Evolutionary conservation across 2,797 vertebrate species (phyloP).

Genomic region (Acanthopagrus latus): DNA sequence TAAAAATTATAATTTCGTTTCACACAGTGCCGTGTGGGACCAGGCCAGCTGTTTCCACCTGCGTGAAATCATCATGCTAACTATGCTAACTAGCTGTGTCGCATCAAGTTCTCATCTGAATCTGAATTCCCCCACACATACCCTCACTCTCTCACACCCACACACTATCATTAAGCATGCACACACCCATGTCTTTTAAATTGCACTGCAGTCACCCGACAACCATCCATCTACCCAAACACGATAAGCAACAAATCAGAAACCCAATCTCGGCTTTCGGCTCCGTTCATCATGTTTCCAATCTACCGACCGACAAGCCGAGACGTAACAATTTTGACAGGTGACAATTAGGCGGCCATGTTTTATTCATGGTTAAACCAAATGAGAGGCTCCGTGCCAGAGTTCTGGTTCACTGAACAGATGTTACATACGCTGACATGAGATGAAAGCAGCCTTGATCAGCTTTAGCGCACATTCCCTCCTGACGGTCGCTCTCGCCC

Average conservation of each 20-base stretch:
- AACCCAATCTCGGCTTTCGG: neutral
- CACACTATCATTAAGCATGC: neutral
- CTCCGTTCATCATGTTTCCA: conserved; percentile 7
- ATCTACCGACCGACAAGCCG: conserved; percentile 17
- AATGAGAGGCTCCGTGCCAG: conserved; percentile 41
- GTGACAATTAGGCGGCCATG: conserved; percentile 38
- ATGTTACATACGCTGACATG: conserved; percentile 44
- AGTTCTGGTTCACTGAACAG: conserved; percentile 37
- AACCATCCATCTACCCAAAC: conserved; percentile 10
- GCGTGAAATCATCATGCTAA: neutral
- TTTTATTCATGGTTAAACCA: conserved; percentile 53
- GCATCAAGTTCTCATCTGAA: neutral
- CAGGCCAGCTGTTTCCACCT: neutral
- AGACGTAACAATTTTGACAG: conserved; percentile 18
- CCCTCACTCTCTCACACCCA: neutral
- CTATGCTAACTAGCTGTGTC: neutral
- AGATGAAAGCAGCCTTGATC: conserved; percentile 55
- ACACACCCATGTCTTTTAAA: conserved; percentile 8
- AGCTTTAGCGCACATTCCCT: conserved; percentile 27
- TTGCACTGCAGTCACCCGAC: conserved; percentile 2
- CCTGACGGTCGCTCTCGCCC: conserved; percentile 7
- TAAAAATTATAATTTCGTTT: neutral
- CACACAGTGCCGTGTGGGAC: neutral
- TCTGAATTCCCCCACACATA: neutral
- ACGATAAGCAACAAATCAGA: conserved; percentile 9